phyloP scores from a whole-genome alignment of 2,113 vertebrate species.

The Donacobius atricapilla region DNA sequence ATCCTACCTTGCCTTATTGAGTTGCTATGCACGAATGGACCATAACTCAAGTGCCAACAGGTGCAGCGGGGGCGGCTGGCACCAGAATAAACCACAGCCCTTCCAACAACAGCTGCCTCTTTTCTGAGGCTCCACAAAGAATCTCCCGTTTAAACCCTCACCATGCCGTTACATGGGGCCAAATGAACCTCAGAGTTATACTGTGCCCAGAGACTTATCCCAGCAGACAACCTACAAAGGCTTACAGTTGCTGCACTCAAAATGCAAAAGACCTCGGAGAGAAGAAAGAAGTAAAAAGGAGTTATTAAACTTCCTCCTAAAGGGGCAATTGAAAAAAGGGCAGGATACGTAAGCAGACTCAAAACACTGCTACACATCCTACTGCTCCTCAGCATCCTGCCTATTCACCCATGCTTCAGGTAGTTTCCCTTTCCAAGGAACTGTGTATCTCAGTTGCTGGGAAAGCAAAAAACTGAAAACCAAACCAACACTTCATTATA shows the following conservation, averaged over 20 bases:
- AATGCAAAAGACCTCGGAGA: neutral
- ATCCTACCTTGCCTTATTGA: neutral
- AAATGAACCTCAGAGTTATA: neutral
- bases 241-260: neutral
- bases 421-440: neutral
- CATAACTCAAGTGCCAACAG: constrained; percentile 46
- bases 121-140: neutral
- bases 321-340: neutral
- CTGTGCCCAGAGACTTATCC: neutral
- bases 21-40: neutral
- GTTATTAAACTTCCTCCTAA: neutral
- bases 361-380: neutral
- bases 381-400: neutral
- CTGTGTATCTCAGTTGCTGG: neutral
- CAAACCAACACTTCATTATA: neutral
- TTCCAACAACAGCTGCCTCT: neutral
- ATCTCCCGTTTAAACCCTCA: neutral
- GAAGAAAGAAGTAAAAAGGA: neutral
- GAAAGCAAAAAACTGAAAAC: neutral
- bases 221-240: neutral
- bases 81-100: neutral
- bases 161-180: neutral
- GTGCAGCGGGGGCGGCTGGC: constrained; percentile 6
- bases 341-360: neutral
- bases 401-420: neutral